Evolutionary conservation across 2,888 invertebrate species (phyloP).

Genomic region (Parnassius apollo): DNA sequence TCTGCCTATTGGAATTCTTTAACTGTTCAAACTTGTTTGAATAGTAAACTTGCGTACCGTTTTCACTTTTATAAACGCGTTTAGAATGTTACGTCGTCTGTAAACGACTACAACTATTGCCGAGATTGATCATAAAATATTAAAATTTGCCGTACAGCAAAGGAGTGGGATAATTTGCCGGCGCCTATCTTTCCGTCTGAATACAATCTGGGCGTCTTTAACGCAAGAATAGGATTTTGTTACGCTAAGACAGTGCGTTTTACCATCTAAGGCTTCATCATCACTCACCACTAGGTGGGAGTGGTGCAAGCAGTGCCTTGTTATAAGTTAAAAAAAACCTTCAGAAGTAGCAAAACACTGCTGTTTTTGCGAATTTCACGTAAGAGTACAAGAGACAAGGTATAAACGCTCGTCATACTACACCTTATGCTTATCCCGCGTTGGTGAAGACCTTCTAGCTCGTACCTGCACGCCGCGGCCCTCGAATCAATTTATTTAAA

Average conservation of each 20-base stretch:
- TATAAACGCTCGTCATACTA: background rate
- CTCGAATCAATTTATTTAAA: constrained; percentile 73
- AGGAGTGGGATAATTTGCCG: too few relatives aligned
- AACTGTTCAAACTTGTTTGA: constrained; percentile 7
- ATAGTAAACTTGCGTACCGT: background rate
- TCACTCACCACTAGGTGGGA: too few relatives aligned
- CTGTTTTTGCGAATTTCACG: constrained; percentile 5
- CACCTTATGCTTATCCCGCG: constrained; percentile 8
- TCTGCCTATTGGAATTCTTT: background rate
- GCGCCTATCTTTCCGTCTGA: too few relatives aligned
- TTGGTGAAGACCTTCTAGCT: constrained; percentile 43
- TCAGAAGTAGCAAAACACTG: background rate
- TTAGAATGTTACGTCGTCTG: background rate
- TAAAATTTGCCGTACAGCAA: background rate
- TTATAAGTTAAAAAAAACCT: background rate
- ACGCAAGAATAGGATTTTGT: too few relatives aligned
- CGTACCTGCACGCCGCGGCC: constrained; percentile 53
- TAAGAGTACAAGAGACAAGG: constrained; percentile 1
- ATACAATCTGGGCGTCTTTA: too few relatives aligned
- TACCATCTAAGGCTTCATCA: too few relatives aligned
- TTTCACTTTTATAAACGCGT: constrained; percentile 1
- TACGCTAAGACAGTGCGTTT: too few relatives aligned
- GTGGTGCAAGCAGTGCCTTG: too few relatives aligned
- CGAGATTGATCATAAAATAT: background rate
- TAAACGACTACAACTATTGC: background rate